These are phyloP conservation scores for Mechanitis mazaeus DNA, from an alignment of 2,888 invertebrate genomes.

Conservation along the genomic window DNA sequence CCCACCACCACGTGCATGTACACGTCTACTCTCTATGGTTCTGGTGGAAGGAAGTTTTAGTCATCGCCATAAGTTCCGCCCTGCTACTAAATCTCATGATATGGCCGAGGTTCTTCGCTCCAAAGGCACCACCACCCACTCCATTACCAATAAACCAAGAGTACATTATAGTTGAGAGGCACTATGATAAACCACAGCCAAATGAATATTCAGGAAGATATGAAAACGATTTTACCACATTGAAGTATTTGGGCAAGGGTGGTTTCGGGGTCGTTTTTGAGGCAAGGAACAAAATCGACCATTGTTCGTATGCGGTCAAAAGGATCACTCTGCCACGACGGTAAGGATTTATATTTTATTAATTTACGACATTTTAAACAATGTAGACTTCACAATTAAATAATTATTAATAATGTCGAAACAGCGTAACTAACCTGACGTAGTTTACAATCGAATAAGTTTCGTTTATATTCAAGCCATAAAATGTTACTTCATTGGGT, in stretches of 20 bases:
- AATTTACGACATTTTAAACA: background rate
- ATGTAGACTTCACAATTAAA: background rate
- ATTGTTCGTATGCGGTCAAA: slow-evolving; percentile 96
- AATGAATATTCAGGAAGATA: slow-evolving; percentile 80
- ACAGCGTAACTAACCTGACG: too few relatives aligned
- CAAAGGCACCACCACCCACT: slow-evolving; percentile 40
- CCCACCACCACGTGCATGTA: slow-evolving; percentile 79
- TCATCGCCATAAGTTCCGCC: slow-evolving; percentile 85
- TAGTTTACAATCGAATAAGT: too few relatives aligned
- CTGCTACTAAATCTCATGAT: slow-evolving; percentile 82
- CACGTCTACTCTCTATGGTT: slow-evolving; percentile 86
- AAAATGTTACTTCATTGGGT: too few relatives aligned
- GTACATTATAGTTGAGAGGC: slow-evolving; percentile 56
- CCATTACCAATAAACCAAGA: slow-evolving; percentile 54
- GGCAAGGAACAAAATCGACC: slow-evolving; percentile 94
- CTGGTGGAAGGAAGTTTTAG: slow-evolving; percentile 88
- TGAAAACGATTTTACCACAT: slow-evolving; percentile 88
- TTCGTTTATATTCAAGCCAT: too few relatives aligned
- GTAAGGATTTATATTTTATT: slow-evolving; percentile 50
- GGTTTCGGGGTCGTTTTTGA: slow-evolving; percentile 98
- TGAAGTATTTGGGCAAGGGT: slow-evolving; percentile 89
- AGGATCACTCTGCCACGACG: slow-evolving; percentile 89
- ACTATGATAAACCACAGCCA: slow-evolving; percentile 44
- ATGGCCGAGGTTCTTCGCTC: slow-evolving; percentile 70
- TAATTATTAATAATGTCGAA: background rate